Base-by-base conservation (phyloP, 2,888 invertebrate species). In the Lomographa bimaculata region DNA sequence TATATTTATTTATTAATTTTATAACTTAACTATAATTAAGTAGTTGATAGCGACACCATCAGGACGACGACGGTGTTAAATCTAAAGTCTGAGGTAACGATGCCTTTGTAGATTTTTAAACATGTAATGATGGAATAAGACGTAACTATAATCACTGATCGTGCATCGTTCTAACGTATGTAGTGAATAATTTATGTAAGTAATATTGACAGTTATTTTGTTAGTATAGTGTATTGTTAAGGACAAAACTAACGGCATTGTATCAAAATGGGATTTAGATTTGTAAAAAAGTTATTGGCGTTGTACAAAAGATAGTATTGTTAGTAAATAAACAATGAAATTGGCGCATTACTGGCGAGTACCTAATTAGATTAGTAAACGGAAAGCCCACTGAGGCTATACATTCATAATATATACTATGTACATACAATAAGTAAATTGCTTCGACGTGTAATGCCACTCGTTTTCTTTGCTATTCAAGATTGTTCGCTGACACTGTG, bases 301-400 rank as follows among this genome's bases (percentile, higher is more conserved):
- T 83, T 87, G 89, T 89, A 87, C 86, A 89, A 87, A 86, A 75
- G 79, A 81, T 54, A 83, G 81, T 83, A 80, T 82, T 83, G 79
- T 82, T 82, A 84, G 80, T 70, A 67, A 77, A 71, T 83, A 83
- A 77, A 79, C 75, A 75, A 81, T 76, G 67, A 81, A 85, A 85
- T 89, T 86, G 87, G 87, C 89, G 89, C 89, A 89, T 89, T 89
- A 87, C 89, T 89, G 86, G 87, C 85, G 87, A 87, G 89, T 89
- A 89, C 89, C 89, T 89, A 84, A 89, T 85, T 89, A 89, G 87
- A 71, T 68, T 87, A 89, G 84, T 75, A 73, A 79, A 77, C 79
- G 74, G 70, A 67, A 68, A 78, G 85, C 84, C 87, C 76, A 38
- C 60, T 58, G 87, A 86, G 87, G 87, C 87, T 86, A 79, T 60